Percentiles rank a stretch among this genome's conserved stretches.
Evolutionary conservation across 2,113 vertebrate genomes (phyloP).

Genomic region (Myxocyprinus asiaticus): DNA sequence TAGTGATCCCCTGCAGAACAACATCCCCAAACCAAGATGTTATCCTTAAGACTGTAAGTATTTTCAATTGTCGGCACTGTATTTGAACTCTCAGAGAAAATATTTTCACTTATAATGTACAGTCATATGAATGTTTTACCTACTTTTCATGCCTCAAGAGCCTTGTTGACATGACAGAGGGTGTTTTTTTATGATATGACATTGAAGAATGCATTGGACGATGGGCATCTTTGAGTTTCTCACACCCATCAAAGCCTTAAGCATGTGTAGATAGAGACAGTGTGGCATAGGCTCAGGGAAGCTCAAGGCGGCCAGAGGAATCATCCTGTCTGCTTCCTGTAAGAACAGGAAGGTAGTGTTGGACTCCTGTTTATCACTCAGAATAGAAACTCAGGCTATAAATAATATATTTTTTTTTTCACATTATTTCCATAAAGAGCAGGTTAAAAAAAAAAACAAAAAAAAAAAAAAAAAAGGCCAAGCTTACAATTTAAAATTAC

Average conservation of each 20-base stretch:
- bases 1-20: slow-evolving; percentile 83
- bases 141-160: slow-evolving; percentile 16
- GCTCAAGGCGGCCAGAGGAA: slow-evolving; percentile 66
- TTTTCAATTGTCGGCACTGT: not conserved
- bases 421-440: slow-evolving; percentile 61
- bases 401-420: slow-evolving; percentile 42
- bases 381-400: slow-evolving; percentile 65
- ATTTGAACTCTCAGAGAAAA: not conserved
- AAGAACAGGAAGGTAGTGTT: slow-evolving; percentile 71
- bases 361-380: slow-evolving; percentile 55
- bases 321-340: slow-evolving; percentile 79
- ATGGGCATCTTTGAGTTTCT: slow-evolving; percentile 55
- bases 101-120: not conserved
- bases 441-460: too few relatives aligned
- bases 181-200: slow-evolving; percentile 5
- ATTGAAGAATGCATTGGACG: slow-evolving; percentile 31
- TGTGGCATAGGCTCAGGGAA: slow-evolving; percentile 54
- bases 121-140: not conserved
- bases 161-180: not conserved
- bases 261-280: slow-evolving; percentile 51
- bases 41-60: slow-evolving; percentile 75
- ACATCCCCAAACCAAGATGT: slow-evolving; percentile 77
- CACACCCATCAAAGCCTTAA: slow-evolving; percentile 54
- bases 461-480: slow-evolving; percentile 50
- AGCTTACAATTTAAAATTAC: not conserved